Conservation (phyloP, 2,797 vertebrate species). For the Sylvia borin region DNA sequence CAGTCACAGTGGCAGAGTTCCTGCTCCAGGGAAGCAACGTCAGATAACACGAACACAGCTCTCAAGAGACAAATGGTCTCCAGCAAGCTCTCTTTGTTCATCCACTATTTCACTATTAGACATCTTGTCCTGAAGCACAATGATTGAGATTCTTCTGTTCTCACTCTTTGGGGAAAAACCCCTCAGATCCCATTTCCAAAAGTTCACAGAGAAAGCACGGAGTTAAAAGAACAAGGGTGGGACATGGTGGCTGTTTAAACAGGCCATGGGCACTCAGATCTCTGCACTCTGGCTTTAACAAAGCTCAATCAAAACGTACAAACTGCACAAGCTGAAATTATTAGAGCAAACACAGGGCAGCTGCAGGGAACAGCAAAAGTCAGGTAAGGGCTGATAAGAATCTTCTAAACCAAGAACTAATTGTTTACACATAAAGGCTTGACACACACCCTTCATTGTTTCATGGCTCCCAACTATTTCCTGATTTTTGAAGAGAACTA, state of each 20-base stretch:
- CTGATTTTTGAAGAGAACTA: background rate
- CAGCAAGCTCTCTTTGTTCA: background rate
- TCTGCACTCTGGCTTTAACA: background rate
- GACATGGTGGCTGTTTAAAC: background rate
- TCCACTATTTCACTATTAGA: background rate
- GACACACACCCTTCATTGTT: background rate
- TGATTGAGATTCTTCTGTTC: background rate
- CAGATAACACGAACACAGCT: background rate
- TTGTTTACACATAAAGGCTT: background rate
- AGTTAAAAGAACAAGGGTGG: background rate
- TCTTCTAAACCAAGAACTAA: background rate
- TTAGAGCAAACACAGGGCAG: background rate
- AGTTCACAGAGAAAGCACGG: background rate
- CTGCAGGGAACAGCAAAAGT: background rate
- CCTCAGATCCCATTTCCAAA: background rate
- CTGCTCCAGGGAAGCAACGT: background rate
- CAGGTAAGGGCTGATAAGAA: background rate
- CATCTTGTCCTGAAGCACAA: background rate
- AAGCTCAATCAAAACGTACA: background rate
- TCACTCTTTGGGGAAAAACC: background rate
- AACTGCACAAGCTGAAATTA: background rate
- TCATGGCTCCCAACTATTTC: background rate
- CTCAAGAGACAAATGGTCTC: background rate
- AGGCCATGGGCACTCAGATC: accelerated
- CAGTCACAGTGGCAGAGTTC: background rate